phyloP scores from a whole-genome alignment of 2,797 vertebrate species.

The Enteromius mattozi region DNA sequence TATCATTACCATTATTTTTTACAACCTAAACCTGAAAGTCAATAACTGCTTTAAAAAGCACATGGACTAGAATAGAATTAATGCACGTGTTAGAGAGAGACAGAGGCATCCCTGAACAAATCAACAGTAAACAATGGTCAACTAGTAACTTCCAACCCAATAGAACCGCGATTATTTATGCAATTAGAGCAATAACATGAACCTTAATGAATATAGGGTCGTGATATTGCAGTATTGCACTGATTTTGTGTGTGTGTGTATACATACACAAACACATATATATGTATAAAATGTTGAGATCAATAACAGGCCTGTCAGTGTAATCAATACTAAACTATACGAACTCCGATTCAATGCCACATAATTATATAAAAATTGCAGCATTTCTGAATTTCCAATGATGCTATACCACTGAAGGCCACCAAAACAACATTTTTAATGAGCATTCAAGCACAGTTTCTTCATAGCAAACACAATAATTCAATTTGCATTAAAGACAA shows the following conservation, averaged over 20 bases:
- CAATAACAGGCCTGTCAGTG: background rate
- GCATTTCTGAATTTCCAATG: background rate
- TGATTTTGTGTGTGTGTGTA: background rate
- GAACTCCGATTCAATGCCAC: background rate
- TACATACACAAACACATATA: background rate
- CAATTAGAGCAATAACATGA: background rate
- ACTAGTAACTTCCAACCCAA: background rate
- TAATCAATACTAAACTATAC: background rate
- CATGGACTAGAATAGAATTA: background rate
- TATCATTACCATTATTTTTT: background rate
- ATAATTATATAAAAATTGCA: constrained; percentile 3
- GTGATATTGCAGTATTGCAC: background rate
- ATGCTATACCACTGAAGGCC: background rate
- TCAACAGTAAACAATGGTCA: background rate
- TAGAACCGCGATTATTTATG: background rate
- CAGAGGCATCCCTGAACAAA: constrained; percentile 7
- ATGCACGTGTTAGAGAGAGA: background rate
- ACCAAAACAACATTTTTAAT: background rate
- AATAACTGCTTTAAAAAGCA: background rate
- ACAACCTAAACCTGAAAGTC: background rate
- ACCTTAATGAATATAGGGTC: background rate
- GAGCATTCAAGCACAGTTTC: background rate
- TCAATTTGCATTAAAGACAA: background rate
- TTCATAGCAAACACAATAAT: background rate
- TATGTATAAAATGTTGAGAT: background rate